These are phyloP conservation scores for Poeciliopsis prolifica DNA, from an alignment of 2,113 vertebrate species.

Conservation along the genomic window DNA sequence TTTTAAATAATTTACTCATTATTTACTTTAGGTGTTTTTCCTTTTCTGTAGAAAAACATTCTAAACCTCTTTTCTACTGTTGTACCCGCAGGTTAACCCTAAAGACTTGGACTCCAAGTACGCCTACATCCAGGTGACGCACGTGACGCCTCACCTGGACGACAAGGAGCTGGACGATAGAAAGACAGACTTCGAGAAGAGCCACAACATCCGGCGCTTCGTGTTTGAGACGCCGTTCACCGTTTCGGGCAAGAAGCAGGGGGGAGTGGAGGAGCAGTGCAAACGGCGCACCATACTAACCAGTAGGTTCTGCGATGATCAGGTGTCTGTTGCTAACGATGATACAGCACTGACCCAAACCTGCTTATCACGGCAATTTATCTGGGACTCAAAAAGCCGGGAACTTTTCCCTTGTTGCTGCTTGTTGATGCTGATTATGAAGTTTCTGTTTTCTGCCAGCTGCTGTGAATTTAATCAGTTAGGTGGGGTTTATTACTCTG, in stretches of 20 bases:
- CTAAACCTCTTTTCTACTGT: neutral
- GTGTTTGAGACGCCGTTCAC: constrained; percentile 98
- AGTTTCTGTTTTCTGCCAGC: neutral
- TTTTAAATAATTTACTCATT: too few species aligned
- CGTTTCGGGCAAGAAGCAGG: constrained; percentile 91
- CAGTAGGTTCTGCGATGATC: constrained; percentile 76
- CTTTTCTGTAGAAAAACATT: neutral
- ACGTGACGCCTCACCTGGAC: constrained; percentile 91
- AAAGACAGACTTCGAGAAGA: constrained; percentile 94
- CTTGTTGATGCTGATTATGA: constrained; percentile 8
- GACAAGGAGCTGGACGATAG: constrained; percentile 95
- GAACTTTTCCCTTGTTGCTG: neutral
- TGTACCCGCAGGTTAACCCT: constrained; percentile 87
- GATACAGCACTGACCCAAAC: neutral
- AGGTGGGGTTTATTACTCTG: constrained; percentile 30
- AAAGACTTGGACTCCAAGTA: constrained; percentile 97
- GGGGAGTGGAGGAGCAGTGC: constrained; percentile 94
- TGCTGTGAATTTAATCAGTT: constrained; percentile 5
- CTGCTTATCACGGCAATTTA: neutral
- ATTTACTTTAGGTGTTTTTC: neutral
- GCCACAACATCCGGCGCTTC: constrained; percentile 95
- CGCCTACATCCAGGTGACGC: constrained; percentile 98
- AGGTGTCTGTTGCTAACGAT: neutral
- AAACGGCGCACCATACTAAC: constrained; percentile 93
- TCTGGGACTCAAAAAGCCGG: neutral